phyloP scores from a whole-genome alignment of 1,140 invertebrate genomes.

The Cotesia glomerata region DNA sequence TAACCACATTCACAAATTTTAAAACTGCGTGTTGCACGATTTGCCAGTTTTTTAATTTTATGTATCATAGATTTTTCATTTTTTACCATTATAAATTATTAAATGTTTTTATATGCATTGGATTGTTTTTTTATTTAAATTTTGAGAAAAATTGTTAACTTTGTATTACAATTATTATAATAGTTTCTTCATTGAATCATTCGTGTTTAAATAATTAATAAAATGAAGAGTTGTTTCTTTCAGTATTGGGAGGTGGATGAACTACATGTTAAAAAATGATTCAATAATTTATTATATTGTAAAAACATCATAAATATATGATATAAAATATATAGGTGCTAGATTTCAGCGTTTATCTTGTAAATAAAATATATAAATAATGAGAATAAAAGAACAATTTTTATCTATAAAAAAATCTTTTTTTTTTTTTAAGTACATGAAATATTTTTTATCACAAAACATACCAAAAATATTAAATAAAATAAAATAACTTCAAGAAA shows the following conservation, averaged over 20 bases:
- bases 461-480: background rate
- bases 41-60: slow-evolving; percentile 22
- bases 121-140: too few species aligned
- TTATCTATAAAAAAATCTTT: background rate
- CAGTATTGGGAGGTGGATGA: background rate
- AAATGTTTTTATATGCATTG: background rate
- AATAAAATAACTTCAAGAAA: background rate
- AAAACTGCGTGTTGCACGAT: background rate
- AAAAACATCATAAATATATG: slow-evolving; percentile 18
- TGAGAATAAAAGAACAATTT: slow-evolving; percentile 12
- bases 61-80: background rate
- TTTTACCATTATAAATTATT: background rate
- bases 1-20: too few species aligned
- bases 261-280: slow-evolving; percentile 24
- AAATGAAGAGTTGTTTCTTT: background rate
- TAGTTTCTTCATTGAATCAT: too few species aligned
- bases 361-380: slow-evolving; percentile 27
- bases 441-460: too few species aligned
- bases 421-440: background rate
- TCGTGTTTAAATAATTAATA: too few species aligned
- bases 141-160: too few species aligned
- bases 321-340: slow-evolving; percentile 6
- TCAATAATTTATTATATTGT: slow-evolving; percentile 16
- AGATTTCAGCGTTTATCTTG: slow-evolving; percentile 15
- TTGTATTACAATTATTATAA: too few species aligned